phyloP scores from a whole-genome alignment of 2,797 vertebrate genomes.

The Hyperoplus immaculatus region DNA sequence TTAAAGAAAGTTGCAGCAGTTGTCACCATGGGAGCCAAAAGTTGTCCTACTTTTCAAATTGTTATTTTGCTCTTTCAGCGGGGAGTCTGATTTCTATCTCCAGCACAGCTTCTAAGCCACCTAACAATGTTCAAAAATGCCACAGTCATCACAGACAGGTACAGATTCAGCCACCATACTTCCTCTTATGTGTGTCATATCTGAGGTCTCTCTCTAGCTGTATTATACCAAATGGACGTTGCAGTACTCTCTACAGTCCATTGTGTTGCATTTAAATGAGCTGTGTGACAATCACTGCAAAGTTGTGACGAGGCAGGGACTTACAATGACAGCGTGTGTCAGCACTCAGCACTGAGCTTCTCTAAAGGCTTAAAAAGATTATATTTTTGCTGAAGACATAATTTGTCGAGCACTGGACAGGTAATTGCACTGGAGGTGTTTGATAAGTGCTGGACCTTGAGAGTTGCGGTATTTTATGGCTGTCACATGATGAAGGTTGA shows the following conservation, averaged over 20 bases:
- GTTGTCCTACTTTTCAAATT: slow-evolving; percentile 17
- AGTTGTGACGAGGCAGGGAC: slow-evolving; percentile 1
- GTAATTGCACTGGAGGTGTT: slow-evolving; percentile 8
- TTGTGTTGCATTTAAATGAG: slow-evolving; percentile 39
- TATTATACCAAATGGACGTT: background rate
- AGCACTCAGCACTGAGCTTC: slow-evolving; percentile 9
- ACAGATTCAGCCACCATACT: slow-evolving; percentile 2
- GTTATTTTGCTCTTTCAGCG: slow-evolving; percentile 9
- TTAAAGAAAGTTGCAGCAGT: background rate
- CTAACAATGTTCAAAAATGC: slow-evolving; percentile 2
- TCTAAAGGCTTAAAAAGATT: slow-evolving; percentile 16
- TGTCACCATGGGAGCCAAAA: slow-evolving; percentile 4
- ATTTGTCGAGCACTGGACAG: background rate
- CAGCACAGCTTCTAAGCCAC: background rate
- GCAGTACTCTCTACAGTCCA: background rate
- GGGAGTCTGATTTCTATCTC: slow-evolving; percentile 9
- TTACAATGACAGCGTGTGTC: slow-evolving; percentile 30
- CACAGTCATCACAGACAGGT: slow-evolving; percentile 32
- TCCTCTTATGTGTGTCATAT: slow-evolving; percentile 13
- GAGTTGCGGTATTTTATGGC: slow-evolving; percentile 8
- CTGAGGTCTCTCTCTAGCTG: background rate
- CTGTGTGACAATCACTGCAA: background rate
- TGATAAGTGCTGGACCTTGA: slow-evolving; percentile 16
- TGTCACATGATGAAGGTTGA: background rate
- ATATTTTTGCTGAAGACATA: background rate